Evolutionary conservation across 2,888 invertebrate genomes (phyloP).

Genomic region (Rotaria magnacalcarata): DNA sequence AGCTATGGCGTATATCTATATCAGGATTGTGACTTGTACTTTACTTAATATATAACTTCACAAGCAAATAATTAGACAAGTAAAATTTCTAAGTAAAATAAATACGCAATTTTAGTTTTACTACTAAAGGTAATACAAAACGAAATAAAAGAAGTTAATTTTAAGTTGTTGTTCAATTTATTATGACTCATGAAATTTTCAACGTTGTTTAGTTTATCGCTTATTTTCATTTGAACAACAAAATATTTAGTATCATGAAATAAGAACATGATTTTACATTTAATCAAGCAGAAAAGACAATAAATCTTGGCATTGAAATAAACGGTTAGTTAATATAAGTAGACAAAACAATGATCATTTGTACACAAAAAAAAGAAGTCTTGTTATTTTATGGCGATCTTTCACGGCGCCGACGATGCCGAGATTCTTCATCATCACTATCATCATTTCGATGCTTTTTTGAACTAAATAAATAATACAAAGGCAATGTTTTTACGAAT

Average conservation of each 20-base stretch:
- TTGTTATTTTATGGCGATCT: background rate
- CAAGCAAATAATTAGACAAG: too few relatives aligned
- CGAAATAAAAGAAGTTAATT: too few relatives aligned
- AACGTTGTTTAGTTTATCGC: too few relatives aligned
- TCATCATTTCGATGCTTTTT: background rate
- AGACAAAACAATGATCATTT: background rate
- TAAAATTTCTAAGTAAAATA: too few relatives aligned
- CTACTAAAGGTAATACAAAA: too few relatives aligned
- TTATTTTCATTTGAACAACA: too few relatives aligned
- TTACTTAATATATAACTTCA: too few relatives aligned
- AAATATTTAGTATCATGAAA: background rate
- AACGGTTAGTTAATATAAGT: background rate
- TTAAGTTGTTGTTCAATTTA: too few relatives aligned
- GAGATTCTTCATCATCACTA: conserved; percentile 29
- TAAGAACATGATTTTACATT: background rate
- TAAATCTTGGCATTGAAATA: background rate
- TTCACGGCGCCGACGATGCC: background rate
- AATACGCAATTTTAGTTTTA: too few relatives aligned
- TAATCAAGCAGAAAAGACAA: background rate
- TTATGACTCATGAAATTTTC: too few relatives aligned
- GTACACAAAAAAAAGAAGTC: background rate
- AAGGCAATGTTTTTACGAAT: background rate
- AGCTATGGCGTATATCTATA: too few relatives aligned
- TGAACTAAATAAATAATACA: conserved; percentile 13
- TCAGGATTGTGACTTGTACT: too few relatives aligned